Base-by-base conservation (phyloP, 2,113 vertebrate species). In the Apodemus speciosus region DNA sequence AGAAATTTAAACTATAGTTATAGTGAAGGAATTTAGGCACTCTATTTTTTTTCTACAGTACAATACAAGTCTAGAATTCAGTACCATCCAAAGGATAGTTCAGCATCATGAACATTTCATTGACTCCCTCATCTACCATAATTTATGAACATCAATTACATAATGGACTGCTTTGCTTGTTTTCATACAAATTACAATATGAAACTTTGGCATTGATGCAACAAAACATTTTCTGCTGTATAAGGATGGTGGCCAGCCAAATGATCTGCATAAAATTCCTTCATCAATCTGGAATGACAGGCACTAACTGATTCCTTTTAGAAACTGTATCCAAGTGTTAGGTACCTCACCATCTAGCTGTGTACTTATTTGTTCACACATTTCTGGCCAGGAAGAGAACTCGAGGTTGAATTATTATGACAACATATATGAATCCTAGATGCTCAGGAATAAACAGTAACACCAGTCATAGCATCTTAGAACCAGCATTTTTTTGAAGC, bases 61-160 rank as follows among this genome's bases (percentile, higher is more conserved):
- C 72, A 68, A 94, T 76, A 30, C n/a, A 90, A 94, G 27, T 56
- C 30, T 60, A 79, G 30, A 88, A 87, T 85, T 96, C 81, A 96
- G 9, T 38, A 64, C 5, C n/a, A 80, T 96, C 66, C 80, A 92
- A 93, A 86, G 92, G 88, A 71, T 9, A 46, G 56, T 46, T 89
- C 38, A 79, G 62, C 23, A 90, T 23, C 35, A 83, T 75, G 83
- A 73, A 38, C 35, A 71, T 38, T 91, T 92, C 90, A 93, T 89
- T 64, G 49, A 71, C 76, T 91, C 69, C 64, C 49, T 30, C 56
- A 87, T 76, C 35, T 60, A 85, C 27, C 4, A 60, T 97, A 95
- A 96, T 96, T 96, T 95, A 96, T 91, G 75, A 76, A 94, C 69
- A 95, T 84, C 93, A 96, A 95, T 97, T 97, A 94, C 83, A 94